Percentiles rank a stretch among this genome's conserved stretches.
phyloP scores from a whole-genome alignment of 2,888 invertebrate genomes.

The Polydesmus complanatus region DNA sequence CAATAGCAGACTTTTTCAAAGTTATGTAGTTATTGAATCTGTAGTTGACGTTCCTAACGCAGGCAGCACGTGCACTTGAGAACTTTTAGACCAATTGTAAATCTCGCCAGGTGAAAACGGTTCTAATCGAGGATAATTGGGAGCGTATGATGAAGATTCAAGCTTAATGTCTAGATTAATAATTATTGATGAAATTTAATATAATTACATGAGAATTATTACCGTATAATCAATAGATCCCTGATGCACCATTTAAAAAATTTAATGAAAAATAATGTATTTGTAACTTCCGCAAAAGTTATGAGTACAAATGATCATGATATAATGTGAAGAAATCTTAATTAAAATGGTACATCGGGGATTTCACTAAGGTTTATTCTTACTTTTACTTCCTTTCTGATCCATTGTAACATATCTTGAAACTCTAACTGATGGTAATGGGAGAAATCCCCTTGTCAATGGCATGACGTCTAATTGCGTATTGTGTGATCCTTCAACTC shows the following conservation, averaged over 20 bases:
- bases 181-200: neutral
- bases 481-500: slow-evolving; percentile 48
- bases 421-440: slow-evolving; percentile 70
- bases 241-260: too few relatives aligned
- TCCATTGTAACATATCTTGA: slow-evolving; percentile 65
- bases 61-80: slow-evolving; percentile 13
- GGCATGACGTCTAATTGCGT: slow-evolving; percentile 85
- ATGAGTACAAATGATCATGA: too few relatives aligned
- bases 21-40: neutral
- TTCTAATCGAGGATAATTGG: slow-evolving; percentile 50
- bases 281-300: neutral
- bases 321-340: neutral
- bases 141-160: neutral
- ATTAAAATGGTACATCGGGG: neutral
- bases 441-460: slow-evolving; percentile 74
- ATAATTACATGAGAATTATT: neutral
- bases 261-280: neutral
- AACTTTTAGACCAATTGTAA: slow-evolving; percentile 80
- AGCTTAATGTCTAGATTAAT: neutral
- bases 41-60: neutral
- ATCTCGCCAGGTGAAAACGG: slow-evolving; percentile 84
- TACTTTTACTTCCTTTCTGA: neutral
- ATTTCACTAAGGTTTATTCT: neutral
- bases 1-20: neutral
- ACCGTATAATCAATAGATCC: neutral